Evolutionary conservation across 2,888 invertebrate genomes (phyloP).

Genomic region (Rambutsinella grinnellia): DNA sequence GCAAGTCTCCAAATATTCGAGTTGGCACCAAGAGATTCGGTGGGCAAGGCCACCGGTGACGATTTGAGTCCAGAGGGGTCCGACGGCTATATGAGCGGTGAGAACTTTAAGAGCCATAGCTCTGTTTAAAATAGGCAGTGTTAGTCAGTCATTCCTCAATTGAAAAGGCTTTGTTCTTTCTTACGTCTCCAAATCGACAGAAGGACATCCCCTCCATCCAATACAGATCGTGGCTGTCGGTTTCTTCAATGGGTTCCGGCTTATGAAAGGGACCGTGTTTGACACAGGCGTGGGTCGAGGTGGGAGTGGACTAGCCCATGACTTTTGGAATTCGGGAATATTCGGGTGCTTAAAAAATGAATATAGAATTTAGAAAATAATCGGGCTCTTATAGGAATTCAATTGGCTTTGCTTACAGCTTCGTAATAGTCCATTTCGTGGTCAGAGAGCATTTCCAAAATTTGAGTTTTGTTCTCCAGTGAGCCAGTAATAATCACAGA

Average conservation of each 20-base stretch:
- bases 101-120: slow-evolving; percentile 62
- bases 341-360: slow-evolving; percentile 40
- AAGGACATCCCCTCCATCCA: slow-evolving; percentile 63
- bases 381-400: background rate
- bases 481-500: slow-evolving; percentile 84
- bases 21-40: slow-evolving; percentile 66
- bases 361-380: background rate
- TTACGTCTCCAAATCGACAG: slow-evolving; percentile 61
- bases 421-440: slow-evolving; percentile 60
- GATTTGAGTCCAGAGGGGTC: slow-evolving; percentile 62
- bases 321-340: slow-evolving; percentile 49
- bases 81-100: slow-evolving; percentile 63
- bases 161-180: background rate
- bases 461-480: slow-evolving; percentile 51
- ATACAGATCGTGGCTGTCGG: slow-evolving; percentile 60
- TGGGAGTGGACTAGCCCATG: slow-evolving; percentile 57
- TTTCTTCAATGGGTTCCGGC: slow-evolving; percentile 54
- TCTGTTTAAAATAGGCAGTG: slow-evolving; percentile 15
- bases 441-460: slow-evolving; percentile 58
- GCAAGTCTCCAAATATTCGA: slow-evolving; percentile 63
- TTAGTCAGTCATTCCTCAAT: slow-evolving; percentile 2
- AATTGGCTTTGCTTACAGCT: slow-evolving; percentile 28
- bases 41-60: slow-evolving; percentile 60
- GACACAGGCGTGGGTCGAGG: slow-evolving; percentile 20
- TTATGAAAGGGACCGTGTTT: slow-evolving; percentile 51